Base-by-base conservation (phyloP, 2,797 vertebrate genomes). In the Erpetoichthys calabaricus region DNA sequence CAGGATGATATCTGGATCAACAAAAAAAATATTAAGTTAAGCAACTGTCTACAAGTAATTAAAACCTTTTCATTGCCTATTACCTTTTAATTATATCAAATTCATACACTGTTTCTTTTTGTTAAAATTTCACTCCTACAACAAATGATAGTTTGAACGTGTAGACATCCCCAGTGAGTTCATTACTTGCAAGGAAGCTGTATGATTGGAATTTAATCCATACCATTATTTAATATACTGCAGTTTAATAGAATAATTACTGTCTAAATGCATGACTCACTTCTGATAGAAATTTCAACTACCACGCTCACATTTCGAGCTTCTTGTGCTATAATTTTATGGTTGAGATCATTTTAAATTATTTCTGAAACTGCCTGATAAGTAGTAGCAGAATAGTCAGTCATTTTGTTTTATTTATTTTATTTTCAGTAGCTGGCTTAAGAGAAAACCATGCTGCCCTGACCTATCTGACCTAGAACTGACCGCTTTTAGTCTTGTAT, bases 71-170 rank as follows among this genome's bases (percentile, higher is more conserved):
- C 57, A 62, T 42, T 52, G 60, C 63, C 68, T 70, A 79, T 80
- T 77, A 77, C 69, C 71, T 73, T 66, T 79, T 80, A 80, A 81
- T 81, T 78, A 75, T 65, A 57, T 62, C 68, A 71, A 75, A 73
- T 55, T 44, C 68, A 68, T 69, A 67, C 63, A 71, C 70, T 64
- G 73, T 60, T 54, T 45, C 53, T 45, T 59, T 25, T 59, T 59
- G 44, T 49, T 49, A 59, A 56, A 9, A 49, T 59, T 59, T 41
- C 49, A 57, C 54, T 54, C 51, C 49, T 51, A 51, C 41, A 58
- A 53, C 51, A 56, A 57, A 6, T 46, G 45, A 59, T 42, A 61
- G 67, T 70, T 73, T 72, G 55, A 57, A 64, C 57, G 60, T 64
- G 66, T 57, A 46, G 51, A 60, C 44, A 58, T 71, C 65, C 68